A percentile compares a stretch with the other conserved stretches of the same genome.
Conservation (phyloP, 2,888 invertebrate genomes). For the Nomada fabriciana region DNA sequence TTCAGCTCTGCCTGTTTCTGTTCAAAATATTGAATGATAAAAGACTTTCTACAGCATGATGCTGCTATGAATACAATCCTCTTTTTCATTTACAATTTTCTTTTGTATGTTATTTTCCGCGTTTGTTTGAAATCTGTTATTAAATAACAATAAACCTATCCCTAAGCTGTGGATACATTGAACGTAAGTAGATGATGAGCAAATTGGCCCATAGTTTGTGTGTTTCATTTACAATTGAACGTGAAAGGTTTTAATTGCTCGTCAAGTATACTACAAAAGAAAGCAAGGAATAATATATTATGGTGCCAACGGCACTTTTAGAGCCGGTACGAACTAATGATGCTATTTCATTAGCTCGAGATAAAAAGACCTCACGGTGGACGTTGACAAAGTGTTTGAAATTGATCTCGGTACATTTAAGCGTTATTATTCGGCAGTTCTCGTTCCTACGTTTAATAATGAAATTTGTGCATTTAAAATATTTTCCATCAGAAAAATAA, state of each 20-base stretch:
- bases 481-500: no score
- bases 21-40: no score
- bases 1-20: no score
- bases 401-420: conserved; percentile 4
- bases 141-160: no score
- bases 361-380: conserved; percentile 16
- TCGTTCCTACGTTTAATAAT: not conserved
- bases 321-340: conserved; percentile 7
- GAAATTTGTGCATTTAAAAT: no score
- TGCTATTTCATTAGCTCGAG: conserved; percentile 16
- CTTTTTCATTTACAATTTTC: no score
- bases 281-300: not conserved
- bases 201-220: not conserved
- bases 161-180: no score
- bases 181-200: no score
- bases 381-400: conserved; percentile 19
- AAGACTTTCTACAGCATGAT: not conserved
- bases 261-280: no score
- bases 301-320: conserved; percentile 20
- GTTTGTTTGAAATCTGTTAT: no score
- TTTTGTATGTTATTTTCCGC: no score
- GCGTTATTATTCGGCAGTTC: not conserved
- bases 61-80: no score
- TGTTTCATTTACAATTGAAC: not conserved
- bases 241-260: not conserved